Evolutionary conservation across 2,113 vertebrate genomes (phyloP), one percentile per base, ranked within the genome.

Genomic region (Melanotaenia duboulayi): DNA sequence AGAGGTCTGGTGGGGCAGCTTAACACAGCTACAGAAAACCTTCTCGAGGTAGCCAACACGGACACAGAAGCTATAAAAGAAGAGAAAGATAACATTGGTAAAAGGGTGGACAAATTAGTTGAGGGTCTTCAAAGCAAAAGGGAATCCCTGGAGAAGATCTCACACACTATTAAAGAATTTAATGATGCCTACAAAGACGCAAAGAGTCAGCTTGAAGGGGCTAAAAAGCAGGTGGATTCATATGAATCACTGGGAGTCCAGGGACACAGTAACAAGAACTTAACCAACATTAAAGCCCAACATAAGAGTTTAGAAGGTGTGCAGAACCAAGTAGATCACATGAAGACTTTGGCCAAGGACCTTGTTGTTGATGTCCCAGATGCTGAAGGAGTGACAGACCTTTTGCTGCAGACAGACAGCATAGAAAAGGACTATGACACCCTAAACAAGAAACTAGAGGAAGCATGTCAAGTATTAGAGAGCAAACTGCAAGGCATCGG

Each of bases 401-500:
- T 99, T 44, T 93, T 98, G 71, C 85, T 96, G 46, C 94, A 96
- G 79, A 93, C 91, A 0, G 96, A 99, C 74, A 86, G 89, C 42
- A 71, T 99, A 69, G 95, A 95, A 28, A 89, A 87, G 68, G 95
- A 97, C 46, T 96, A 96, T 51, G 79, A 32, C 35, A 32, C 58
- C 4, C 84, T 98, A 24, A 96, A 90, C 65, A 92, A 91, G 74
- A 94, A 95, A 28, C 88, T 97, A 39, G 95, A 96, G 44, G 95
- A 97, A 0, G 93, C 91, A 12, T 99, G 96, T 79, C 94, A 93
- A 0, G 94, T 93, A 66, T 75, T 99, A 78, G 97, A 99, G 82
- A 91, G 95, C 46, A 99, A 98, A 90, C 95, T 99, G 61, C 97
- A 98, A 72, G 97, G 97, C 68, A 98, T 99, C 0, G 96, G 97